Base-by-base conservation (phyloP, 2,797 vertebrate genomes). In the Pangasius larnaudii region DNA sequence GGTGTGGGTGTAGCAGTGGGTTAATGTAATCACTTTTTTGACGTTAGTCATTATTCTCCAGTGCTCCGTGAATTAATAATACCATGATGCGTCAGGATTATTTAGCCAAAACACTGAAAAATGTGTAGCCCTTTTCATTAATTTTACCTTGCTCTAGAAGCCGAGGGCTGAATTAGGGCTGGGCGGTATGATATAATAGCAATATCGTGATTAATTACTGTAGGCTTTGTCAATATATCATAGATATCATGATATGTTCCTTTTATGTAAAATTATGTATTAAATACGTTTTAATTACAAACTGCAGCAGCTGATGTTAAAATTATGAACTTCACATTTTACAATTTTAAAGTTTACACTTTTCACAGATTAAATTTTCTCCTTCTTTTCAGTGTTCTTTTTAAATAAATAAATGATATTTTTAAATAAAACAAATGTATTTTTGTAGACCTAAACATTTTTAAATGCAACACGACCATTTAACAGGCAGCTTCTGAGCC, bases 11-110 rank as follows among this genome's bases (percentile, higher is more conserved):
- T 75, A n/a, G 72, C 61, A 58, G 27, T 59, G 74, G 39, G 56
- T 51, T 81, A 24, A 82, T 61, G 56, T 19, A 87, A 86, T 88
- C 39, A 88, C 79, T 89, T 84, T 83, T 84, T 84, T 84, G 46
- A 84, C 2, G 42, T 5, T 11, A 69, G n/a, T 84, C 63, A 84
- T 84, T 84, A 84, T 69, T 84, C 84, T 67, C 86, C 89, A 89
- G 89, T 49, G 36, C 80, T 1, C 59, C 27, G 8, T 65, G 18
- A 83, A 83, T 83, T 83, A 49, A 83, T 65, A 65, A 83, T 19
- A 46, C 39, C 5, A 10, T 49, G 27, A 65, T 83, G 59, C 8
- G n/a, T 67, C 61, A 84, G 63, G 63, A 84, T 67, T 67, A 67
- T 67, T 84, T 33, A 33, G 61, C 27, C 69, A 22, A 51, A 67